phyloP scores from a whole-genome alignment of 2,797 vertebrate genomes.

The Centroberyx gerrardi region DNA sequence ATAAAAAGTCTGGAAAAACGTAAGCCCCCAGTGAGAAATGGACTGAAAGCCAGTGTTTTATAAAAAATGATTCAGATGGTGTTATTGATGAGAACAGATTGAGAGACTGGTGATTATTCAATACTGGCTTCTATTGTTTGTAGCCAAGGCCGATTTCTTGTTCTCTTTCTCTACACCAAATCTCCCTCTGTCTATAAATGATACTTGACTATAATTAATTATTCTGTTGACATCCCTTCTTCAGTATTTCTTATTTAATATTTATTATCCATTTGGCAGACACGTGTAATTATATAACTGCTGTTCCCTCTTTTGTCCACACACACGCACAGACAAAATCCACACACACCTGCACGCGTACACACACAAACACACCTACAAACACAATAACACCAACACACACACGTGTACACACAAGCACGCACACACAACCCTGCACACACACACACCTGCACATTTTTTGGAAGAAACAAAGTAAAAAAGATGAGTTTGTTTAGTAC shows the following conservation, averaged over 20 bases:
- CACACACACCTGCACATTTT: neutral
- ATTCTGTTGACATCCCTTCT: constrained; percentile 1
- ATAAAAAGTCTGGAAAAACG: constrained; percentile 44
- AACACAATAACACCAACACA: too few species aligned
- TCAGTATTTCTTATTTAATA: constrained; percentile 6
- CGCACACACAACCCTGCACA: neutral
- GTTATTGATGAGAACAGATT: constrained; percentile 57
- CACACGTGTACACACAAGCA: neutral
- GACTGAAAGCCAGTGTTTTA: constrained; percentile 50
- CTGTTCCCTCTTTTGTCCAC: constrained; percentile 12
- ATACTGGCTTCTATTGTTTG: constrained; percentile 3
- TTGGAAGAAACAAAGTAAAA: neutral
- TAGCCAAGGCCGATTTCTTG: neutral
- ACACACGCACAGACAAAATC: neutral
- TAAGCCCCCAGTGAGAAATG: constrained; percentile 16
- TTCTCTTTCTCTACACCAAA: neutral
- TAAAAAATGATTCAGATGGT: constrained; percentile 52
- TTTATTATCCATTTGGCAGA: constrained; percentile 40
- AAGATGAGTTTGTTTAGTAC: neutral
- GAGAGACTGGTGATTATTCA: constrained; percentile 36
- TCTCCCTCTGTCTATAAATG: neutral
- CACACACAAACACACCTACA: too few species aligned
- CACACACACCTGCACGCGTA: too few species aligned
- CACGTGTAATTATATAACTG: constrained; percentile 51
- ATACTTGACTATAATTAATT: neutral